Percentiles rank a stretch among this genome's conserved stretches.
Evolutionary conservation across 2,113 vertebrate species (phyloP).

Genomic region (Osmerus eperlanus): DNA sequence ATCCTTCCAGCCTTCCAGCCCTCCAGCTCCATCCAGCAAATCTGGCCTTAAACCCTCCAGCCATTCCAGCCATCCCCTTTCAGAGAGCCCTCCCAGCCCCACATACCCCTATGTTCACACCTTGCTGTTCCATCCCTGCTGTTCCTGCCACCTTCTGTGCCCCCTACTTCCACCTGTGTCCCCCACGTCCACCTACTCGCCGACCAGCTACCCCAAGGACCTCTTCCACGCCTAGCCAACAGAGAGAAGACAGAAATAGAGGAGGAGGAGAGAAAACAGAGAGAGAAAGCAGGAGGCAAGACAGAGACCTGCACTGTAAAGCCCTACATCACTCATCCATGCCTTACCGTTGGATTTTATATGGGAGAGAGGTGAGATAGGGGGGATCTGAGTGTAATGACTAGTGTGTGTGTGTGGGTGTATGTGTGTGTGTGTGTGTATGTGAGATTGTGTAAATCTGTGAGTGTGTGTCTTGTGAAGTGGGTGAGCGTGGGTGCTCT

Average conservation of each 20-base stretch:
- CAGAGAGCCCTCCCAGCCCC: too few relatives aligned
- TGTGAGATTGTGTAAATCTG: not conserved
- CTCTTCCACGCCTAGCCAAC: not conserved
- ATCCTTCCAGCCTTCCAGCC: too few relatives aligned
- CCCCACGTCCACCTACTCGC: too few relatives aligned
- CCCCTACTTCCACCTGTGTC: too few relatives aligned
- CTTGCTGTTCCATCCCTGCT: not conserved
- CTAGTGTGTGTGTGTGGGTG: not conserved
- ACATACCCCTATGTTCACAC: not conserved
- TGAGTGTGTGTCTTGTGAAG: not conserved
- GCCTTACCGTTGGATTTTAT: not conserved
- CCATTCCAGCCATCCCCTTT: too few relatives aligned
- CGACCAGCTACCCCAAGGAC: too few relatives aligned
- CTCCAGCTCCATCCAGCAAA: too few relatives aligned
- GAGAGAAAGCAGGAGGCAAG: not conserved
- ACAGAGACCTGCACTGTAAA: not conserved
- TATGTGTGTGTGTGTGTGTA: not conserved
- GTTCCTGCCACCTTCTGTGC: too few relatives aligned
- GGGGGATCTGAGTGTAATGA: not conserved
- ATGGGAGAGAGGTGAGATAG: not conserved
- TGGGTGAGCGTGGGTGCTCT: conserved; percentile 13
- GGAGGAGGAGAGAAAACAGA: not conserved
- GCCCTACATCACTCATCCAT: not conserved
- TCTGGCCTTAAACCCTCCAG: too few relatives aligned
- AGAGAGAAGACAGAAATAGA: not conserved